Evolutionary conservation across 2,113 vertebrate species (phyloP), one percentile per base, ranked within the genome.

Genomic region (Vombatus ursinus): DNA sequence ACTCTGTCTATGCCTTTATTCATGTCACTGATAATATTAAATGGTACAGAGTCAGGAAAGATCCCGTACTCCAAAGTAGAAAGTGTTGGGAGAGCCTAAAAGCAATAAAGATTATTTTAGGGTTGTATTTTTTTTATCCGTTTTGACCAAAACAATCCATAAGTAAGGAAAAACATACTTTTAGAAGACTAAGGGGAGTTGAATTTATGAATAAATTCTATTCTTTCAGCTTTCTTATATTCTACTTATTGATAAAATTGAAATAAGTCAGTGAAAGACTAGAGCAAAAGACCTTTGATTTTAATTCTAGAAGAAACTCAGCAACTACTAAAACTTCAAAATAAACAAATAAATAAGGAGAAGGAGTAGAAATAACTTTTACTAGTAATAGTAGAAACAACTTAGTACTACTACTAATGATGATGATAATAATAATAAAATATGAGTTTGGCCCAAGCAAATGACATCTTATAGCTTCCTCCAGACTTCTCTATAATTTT

Each of bases 41-140:
- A 25, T 26, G 25, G 8, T 54, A 26, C 8, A 54, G 8, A 25
- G 23, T 54, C 24, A 54, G 25, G 53, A 54, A 54, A 54, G 24
- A 26, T 54, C 25, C 25, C 51, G 92, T 14, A 92, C 14, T 95
- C 50, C 52, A 61, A 9, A 50, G 22, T 2, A 96, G 25, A 96
- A 92, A 94, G 48, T 37, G 94, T 44, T 96, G 24, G 91, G 37
- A 61, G 84, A 93, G 93, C 97, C 94, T 61, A 96, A 93, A 92
- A 19, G 91, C 54, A 31, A 95, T 77, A 53, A 53, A 53, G 47
- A 37, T 77, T 77, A 57, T 95, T 93, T 93, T 93, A 94, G 49
- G 91, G n/a, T 23, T 7, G 51, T 22, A 54, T n/a, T 51, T 94
- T 54, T 91, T 23, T 7, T 11, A 77, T 77, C 44, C 90, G 24